Conservation (phyloP, 2,113 vertebrate species). For the Amia ocellicauda region DNA sequence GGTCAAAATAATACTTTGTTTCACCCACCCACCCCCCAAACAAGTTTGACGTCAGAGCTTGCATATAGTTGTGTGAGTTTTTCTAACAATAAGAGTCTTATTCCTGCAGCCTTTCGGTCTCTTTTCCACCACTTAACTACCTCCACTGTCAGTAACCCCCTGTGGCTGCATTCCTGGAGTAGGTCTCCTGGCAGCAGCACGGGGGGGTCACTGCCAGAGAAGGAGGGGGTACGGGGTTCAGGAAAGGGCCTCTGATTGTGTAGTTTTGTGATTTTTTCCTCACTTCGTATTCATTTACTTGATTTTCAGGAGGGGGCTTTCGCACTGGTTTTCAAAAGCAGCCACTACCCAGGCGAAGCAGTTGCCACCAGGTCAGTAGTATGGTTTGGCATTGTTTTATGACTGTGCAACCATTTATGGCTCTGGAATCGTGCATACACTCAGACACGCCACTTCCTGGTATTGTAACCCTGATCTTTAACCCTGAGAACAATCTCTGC, state of each 20-base stretch:
- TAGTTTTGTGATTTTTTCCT: background rate
- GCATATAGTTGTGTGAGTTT: slow-evolving; percentile 49
- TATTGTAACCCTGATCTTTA: background rate
- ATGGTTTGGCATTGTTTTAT: background rate
- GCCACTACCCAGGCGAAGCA: slow-evolving; percentile 86
- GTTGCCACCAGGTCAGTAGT: slow-evolving; percentile 84
- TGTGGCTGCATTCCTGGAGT: slow-evolving; percentile 21
- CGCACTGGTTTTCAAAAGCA: slow-evolving; percentile 91
- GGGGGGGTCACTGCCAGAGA: slow-evolving; percentile 14
- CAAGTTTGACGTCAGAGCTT: slow-evolving; percentile 25
- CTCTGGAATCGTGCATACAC: too few relatives aligned
- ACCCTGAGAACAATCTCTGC: too few relatives aligned
- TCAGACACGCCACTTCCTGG: background rate
- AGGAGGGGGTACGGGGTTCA: background rate
- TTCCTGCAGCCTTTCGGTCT: slow-evolving; percentile 26
- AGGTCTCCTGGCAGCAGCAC: slow-evolving; percentile 5
- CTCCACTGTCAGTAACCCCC: slow-evolving; percentile 21
- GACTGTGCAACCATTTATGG: background rate
- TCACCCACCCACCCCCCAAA: too few relatives aligned
- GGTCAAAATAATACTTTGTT: too few relatives aligned
- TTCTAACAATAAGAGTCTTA: slow-evolving; percentile 51
- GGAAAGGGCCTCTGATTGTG: slow-evolving; percentile 4
- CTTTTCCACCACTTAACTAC: slow-evolving; percentile 2
- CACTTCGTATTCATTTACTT: slow-evolving; percentile 3
- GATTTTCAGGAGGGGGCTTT: slow-evolving; percentile 85